Conservation (phyloP, 2,113 vertebrate genomes). For the Columba livia region DNA sequence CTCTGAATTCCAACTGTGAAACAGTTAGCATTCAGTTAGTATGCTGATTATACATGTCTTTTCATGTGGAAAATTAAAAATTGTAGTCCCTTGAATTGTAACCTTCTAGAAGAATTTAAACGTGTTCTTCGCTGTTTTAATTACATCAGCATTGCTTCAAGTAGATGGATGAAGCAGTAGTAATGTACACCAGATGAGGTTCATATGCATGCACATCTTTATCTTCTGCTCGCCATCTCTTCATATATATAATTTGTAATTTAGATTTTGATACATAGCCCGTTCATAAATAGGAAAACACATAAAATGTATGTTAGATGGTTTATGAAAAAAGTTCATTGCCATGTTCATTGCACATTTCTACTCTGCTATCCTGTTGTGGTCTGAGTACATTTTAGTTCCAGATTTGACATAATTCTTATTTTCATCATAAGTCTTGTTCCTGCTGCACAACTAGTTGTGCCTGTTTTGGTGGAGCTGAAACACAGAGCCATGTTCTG, state of each 20-base stretch:
- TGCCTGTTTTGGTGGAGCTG: neutral
- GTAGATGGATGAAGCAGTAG: neutral
- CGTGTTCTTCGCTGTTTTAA: neutral
- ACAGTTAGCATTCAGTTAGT: neutral
- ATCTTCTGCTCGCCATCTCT: neutral
- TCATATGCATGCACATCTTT: neutral
- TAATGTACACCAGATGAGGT: neutral
- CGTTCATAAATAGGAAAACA: neutral
- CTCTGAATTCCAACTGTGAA: neutral
- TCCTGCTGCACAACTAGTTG: neutral
- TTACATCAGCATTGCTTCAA: neutral
- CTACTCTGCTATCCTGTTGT: neutral
- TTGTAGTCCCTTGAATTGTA: fast-evolving
- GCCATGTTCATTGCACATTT: neutral
- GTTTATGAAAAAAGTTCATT: neutral
- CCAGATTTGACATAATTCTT: neutral
- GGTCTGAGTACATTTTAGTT: neutral
- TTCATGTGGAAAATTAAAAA: neutral
- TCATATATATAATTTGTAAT: neutral
- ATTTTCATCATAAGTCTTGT: neutral
- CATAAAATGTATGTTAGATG: neutral
- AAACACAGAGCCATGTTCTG: neutral
- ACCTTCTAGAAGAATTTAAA: neutral
- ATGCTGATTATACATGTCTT: neutral
- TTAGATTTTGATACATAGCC: neutral